Evolutionary conservation across 2,797 vertebrate species (phyloP), one percentile per base, ranked within the genome.

Genomic region (Betta splendens): DNA sequence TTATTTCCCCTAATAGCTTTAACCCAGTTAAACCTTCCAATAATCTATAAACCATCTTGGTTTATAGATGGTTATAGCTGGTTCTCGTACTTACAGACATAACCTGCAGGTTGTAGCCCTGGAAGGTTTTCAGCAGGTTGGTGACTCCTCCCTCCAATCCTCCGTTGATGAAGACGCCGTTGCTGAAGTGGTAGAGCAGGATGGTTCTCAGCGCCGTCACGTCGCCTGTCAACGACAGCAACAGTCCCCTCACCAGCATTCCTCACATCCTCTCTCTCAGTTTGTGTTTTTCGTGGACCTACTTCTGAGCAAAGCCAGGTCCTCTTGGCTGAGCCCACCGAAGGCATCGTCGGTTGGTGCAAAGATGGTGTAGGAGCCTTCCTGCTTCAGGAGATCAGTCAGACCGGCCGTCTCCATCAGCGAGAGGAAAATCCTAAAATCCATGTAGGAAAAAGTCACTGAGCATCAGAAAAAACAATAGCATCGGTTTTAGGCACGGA

Each of bases 331-430:
- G 65, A 99, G 90, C 21, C 75, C 89, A 5, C 81, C 85, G 60
- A 99, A 99, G 4, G 97, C 95, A 1, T 96, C 94, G 0, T 99
- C 96, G 9, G 94, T 95, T 16, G 98, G 98, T 22, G 95, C 94
- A 82, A 99, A 99, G 11, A 96, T 80, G 5, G 96, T 99, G 92
- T 94, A 96, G 4, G 92, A 83, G 53, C 96, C 96, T 17, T 94
- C 91, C 23, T 75, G 87, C 28, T 80, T 92, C 16, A 99, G 85
- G 58, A 99, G 54, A 9, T 96, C 94, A 45, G 92, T 92, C 77
- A 99, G 84, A 36, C 89, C 94, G 26, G 96, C 96, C 51, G 85
- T 91, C 89, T 97, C 94, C 63, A 98, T 91, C 59, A 99, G 88
- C 9, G 89, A 90, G 73, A 98, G 90, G 90, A 99, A 99, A 75